Base-by-base conservation (phyloP, 2,113 vertebrate genomes). In the Thalassoma bifasciatum region DNA sequence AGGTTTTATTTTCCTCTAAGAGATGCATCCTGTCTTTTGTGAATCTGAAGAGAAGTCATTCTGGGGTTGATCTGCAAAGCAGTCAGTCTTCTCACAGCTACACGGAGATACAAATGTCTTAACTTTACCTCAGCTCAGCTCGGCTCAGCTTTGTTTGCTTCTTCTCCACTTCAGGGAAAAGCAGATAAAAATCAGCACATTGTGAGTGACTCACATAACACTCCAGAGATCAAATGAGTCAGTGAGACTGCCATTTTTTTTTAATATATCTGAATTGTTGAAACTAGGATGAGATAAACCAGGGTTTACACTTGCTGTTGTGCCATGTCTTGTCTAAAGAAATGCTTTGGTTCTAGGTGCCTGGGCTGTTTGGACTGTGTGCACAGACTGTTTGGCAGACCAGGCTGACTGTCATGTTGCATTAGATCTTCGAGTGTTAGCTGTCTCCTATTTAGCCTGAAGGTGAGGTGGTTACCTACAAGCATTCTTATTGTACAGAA, bases 381-480 rank as follows among this genome's bases (percentile, higher is more conserved):
- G 37, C 72, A 69, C 61, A 82, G 77, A 75, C 65, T 63, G 63
- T 79, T 66, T 49, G 66, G 65, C 68, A 72, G 59, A 65, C 70
- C 70, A 74, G 76, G 67, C 81, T 42, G 69, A 66, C 85, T 92
- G 92, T 89, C 91, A 88, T 30, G 60, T 73, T 75, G 74, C 50
- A 86, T 91, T 77, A 86, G 64, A 68, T 86, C 67, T 37, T 54
- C 62, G 23, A 64, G 79, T 36, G 50, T 79, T 75, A 60, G 70
- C 73, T 82, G 81, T 77, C 76, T 90, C 68, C 34, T 46, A 52
- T 79, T 75, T 89, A 75, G 85, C 90, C 85, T 40, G 71, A 81
- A 89, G 88, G 77, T 68, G 66, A 87, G 90, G 88, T 82, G 84
- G 86, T 84, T 88, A 73, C 86, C 73, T 67, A 51, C 72, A 10